These are phyloP conservation scores for Propithecus deckenii DNA, from an alignment of 2,797 vertebrate genomes.

Conservation along the genomic window DNA sequence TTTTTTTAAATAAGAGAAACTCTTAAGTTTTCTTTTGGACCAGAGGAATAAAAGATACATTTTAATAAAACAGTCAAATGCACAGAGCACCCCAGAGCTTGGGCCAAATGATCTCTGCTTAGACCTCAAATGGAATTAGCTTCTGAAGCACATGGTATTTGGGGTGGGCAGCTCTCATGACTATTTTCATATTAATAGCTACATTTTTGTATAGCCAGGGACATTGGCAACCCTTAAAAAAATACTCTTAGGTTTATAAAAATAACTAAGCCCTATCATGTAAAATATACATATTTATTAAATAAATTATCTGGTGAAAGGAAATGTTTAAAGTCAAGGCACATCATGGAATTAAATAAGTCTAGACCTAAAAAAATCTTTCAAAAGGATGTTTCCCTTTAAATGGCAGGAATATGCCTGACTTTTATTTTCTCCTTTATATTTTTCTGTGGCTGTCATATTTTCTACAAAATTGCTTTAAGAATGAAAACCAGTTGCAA, in stretches of 20 bases:
- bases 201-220: not conserved
- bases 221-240: constrained; percentile 1
- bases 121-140: not conserved
- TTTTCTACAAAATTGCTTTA: not conserved
- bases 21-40: not conserved
- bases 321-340: constrained; percentile 23
- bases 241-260: constrained; percentile 6
- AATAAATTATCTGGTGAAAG: not conserved
- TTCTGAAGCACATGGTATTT: not conserved
- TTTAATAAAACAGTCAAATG: not conserved
- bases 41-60: not conserved
- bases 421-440: not conserved
- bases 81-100: not conserved
- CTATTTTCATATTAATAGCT: constrained; percentile 8
- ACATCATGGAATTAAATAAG: not conserved
- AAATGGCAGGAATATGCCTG: not conserved
- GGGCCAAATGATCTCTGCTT: not conserved
- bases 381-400: not conserved
- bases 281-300: constrained; percentile 14
- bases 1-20: not conserved
- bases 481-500: not conserved
- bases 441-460: not conserved
- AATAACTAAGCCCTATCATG: not conserved
- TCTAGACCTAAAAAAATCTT: not conserved
- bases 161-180: not conserved